phyloP scores from a whole-genome alignment of 1,140 invertebrate genomes.

The Galleria mellonella region DNA sequence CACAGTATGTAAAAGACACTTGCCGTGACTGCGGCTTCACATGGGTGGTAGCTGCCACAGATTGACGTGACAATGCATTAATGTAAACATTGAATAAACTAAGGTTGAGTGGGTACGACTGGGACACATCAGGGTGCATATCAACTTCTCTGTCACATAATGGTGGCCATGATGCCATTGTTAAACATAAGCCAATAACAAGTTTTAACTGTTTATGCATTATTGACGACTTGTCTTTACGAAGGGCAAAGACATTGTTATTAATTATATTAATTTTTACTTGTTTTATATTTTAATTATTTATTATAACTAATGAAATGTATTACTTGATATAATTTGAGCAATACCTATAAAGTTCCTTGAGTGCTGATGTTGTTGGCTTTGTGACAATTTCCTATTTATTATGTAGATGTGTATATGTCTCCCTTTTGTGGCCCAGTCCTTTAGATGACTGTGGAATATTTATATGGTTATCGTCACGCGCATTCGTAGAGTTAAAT shows the following conservation, averaged over 20 bases:
- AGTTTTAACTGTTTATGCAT: constrained; percentile 22
- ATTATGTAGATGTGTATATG: constrained; percentile 29
- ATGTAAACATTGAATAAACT: constrained; percentile 51
- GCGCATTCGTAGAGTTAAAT: constrained; percentile 63
- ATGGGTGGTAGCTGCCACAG: constrained; percentile 61
- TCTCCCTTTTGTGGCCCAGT: constrained; percentile 47
- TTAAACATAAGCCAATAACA: constrained; percentile 15
- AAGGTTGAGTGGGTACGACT: constrained; percentile 47
- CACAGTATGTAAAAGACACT: constrained; percentile 65
- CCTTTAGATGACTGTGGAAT: constrained; percentile 69
- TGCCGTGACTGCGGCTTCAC: constrained; percentile 64
- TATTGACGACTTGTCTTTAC: constrained; percentile 36
- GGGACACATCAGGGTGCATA: constrained; percentile 63
- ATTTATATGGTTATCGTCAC: constrained; percentile 57
- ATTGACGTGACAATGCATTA: constrained; percentile 45
- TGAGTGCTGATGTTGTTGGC: constrained; percentile 37
- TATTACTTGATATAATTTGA: constrained; percentile 1
- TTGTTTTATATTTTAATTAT: constrained; percentile 11
- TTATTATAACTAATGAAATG: constrained; percentile 14
- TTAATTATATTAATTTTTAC: constrained; percentile 9
- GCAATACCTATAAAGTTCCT: constrained; percentile 5
- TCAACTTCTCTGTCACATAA: constrained; percentile 37
- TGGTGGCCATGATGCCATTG: constrained; percentile 18
- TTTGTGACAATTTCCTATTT: constrained; percentile 47
- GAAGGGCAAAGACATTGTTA: constrained; percentile 26